Conservation (phyloP, 2,113 vertebrate species). For the Cervus canadensis region DNA sequence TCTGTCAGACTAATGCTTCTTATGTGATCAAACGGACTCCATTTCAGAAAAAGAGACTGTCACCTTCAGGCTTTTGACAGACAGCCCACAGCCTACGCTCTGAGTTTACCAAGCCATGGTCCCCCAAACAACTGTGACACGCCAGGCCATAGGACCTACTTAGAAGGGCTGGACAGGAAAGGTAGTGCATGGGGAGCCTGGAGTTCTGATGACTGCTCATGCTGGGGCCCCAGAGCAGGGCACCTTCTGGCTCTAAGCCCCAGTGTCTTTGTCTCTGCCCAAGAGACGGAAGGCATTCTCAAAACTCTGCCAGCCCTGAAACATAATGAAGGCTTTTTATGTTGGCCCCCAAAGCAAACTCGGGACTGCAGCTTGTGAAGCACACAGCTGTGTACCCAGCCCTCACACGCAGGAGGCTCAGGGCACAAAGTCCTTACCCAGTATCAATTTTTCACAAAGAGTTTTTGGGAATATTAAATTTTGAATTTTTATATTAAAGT, state of each 20-base stretch:
- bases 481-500: not conserved
- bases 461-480: not conserved
- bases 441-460: not conserved
- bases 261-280: not conserved
- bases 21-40: not conserved
- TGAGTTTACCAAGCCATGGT: not conserved
- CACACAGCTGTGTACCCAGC: not conserved
- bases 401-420: not conserved
- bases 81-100: not conserved
- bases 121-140: not conserved
- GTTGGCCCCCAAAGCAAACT: not conserved
- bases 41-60: not conserved
- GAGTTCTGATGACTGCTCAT: not conserved
- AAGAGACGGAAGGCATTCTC: not conserved
- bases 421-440: not conserved
- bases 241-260: not conserved
- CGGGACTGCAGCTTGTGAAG: not conserved
- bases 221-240: not conserved
- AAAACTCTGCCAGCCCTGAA: not conserved
- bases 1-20: not conserved
- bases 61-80: not conserved
- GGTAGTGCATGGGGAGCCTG: accelerated
- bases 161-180: not conserved
- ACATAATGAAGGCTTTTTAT: not conserved
- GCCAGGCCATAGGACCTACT: not conserved